Conservation (phyloP, 2,888 invertebrate genomes). For the Erynnis tages region DNA sequence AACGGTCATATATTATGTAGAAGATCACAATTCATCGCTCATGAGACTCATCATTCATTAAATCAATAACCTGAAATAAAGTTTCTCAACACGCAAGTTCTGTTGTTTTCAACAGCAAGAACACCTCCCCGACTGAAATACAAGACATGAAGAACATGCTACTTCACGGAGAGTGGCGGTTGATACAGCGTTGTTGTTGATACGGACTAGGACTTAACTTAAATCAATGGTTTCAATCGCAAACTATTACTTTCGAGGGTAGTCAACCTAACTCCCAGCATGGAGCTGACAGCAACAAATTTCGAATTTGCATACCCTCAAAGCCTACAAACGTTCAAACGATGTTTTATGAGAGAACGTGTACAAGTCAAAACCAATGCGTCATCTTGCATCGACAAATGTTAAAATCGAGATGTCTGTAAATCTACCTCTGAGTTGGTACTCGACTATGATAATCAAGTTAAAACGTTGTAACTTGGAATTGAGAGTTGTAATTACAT, state of each 20-base stretch:
- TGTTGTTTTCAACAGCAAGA: too few relatives aligned
- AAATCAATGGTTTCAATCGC: background rate
- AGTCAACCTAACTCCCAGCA: constrained; percentile 4
- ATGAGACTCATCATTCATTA: too few relatives aligned
- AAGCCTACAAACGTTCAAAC: constrained; percentile 19
- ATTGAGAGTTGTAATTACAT: too few relatives aligned
- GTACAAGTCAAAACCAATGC: constrained; percentile 17
- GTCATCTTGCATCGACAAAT: constrained; percentile 18
- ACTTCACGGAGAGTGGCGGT: too few relatives aligned
- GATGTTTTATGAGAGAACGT: constrained; percentile 7
- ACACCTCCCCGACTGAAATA: too few relatives aligned
- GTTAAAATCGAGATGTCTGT: background rate
- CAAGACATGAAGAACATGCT: too few relatives aligned
- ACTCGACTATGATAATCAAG: background rate
- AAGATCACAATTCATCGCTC: too few relatives aligned
- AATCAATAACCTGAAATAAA: too few relatives aligned
- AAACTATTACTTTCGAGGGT: constrained; percentile 3
- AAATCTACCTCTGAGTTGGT: background rate
- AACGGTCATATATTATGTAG: too few relatives aligned
- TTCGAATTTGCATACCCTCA: constrained; percentile 20
- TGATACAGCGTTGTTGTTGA: too few relatives aligned
- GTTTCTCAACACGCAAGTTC: too few relatives aligned
- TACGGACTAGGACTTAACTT: too few relatives aligned
- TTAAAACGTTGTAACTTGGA: background rate
- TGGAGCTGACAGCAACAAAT: constrained; percentile 13